Evolutionary conservation across 2,797 vertebrate genomes (phyloP).

Genomic region (Cryptoblepharus egeriae): DNA sequence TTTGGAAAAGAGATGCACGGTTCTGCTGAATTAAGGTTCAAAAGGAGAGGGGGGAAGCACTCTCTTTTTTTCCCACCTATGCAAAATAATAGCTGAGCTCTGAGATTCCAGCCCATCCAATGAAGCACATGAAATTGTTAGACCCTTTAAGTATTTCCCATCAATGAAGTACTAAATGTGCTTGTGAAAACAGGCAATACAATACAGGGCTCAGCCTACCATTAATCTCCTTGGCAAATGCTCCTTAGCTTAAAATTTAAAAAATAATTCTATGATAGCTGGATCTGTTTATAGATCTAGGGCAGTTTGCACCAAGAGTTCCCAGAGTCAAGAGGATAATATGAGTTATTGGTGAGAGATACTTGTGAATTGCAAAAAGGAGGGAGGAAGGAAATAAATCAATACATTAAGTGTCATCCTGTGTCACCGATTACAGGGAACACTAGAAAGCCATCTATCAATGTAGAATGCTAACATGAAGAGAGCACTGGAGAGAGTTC

Average conservation of each 20-base stretch:
- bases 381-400: conserved; percentile 1
- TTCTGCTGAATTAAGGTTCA: conserved; percentile 42
- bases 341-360: conserved; percentile 72
- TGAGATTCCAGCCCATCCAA: conserved; percentile 34
- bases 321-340: conserved; percentile 61
- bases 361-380: conserved; percentile 69
- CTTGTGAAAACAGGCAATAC: conserved; percentile 55
- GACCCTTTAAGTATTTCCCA: conserved; percentile 52
- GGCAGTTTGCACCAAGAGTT: conserved; percentile 71
- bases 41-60: neutral
- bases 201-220: conserved; percentile 40
- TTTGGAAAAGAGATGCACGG: neutral
- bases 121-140: conserved; percentile 29
- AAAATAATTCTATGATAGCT: conserved; percentile 51
- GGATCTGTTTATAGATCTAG: conserved; percentile 61
- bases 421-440: conserved; percentile 61
- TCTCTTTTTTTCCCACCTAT: neutral
- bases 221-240: conserved; percentile 61
- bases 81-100: conserved; percentile 43
- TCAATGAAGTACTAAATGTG: conserved; percentile 52
- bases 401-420: conserved; percentile 56
- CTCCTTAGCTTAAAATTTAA: conserved; percentile 51
- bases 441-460: conserved; percentile 63
- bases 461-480: conserved; percentile 50
- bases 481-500: conserved; percentile 52